Conservation (phyloP, 2,113 vertebrate species). For the Puffinus mauretanicus region DNA sequence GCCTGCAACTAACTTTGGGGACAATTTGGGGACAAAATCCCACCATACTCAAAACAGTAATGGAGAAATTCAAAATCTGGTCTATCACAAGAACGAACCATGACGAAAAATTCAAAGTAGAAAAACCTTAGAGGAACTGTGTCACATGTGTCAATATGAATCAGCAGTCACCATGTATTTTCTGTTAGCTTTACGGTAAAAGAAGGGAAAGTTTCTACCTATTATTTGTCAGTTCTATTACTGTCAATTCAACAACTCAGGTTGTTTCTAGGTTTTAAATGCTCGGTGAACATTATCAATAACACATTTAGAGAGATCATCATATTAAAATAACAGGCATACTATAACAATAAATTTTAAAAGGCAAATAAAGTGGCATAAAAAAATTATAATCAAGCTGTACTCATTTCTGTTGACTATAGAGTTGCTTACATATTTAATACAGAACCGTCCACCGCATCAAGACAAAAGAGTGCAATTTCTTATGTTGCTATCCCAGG, state of each 20-base stretch:
- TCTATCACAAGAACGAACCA: background rate
- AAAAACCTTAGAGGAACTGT: background rate
- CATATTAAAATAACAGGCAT: background rate
- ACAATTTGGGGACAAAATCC: background rate
- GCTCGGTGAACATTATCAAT: background rate
- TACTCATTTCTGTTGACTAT: background rate
- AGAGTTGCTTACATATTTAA: background rate
- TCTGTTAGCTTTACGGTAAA: background rate
- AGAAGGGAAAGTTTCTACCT: background rate
- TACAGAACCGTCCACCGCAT: background rate
- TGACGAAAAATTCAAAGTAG: background rate
- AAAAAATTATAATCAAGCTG: background rate
- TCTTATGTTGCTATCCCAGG: background rate
- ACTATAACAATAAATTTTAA: background rate
- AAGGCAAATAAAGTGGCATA: background rate
- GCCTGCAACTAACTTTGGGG: background rate
- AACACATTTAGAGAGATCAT: background rate
- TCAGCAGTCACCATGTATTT: background rate
- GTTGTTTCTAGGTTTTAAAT: background rate
- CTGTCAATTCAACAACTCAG: background rate
- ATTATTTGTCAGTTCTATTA: background rate
- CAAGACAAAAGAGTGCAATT: background rate
- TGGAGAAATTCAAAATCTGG: background rate
- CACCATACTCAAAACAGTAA: background rate
- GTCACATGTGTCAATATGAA: background rate